A percentile compares a stretch with the other conserved stretches of the same genome.
These are phyloP conservation scores for Hippasteria phrygiana DNA, from an alignment of 53 echinoderm and acorn worm species.

Conservation along the genomic window DNA sequence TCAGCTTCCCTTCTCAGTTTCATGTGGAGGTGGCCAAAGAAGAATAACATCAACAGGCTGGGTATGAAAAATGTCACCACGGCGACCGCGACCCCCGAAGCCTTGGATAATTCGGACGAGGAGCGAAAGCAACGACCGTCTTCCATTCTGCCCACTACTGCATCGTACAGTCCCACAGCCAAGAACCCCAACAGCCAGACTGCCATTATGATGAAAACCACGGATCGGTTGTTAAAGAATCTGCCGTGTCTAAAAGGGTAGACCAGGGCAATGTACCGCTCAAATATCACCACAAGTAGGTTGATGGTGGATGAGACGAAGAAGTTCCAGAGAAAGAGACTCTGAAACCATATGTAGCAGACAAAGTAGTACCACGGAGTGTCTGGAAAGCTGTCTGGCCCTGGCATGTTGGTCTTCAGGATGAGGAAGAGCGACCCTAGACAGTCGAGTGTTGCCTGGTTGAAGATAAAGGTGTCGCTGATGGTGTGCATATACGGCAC, in stretches of 20 bases:
- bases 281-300: slow-evolving; percentile 4
- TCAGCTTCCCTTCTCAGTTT: not conserved
- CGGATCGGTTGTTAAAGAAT: not conserved
- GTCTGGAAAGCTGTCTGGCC: not conserved
- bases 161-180: not conserved
- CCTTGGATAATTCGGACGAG: not conserved
- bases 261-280: slow-evolving; percentile 33
- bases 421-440: slow-evolving; percentile 28
- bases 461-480: not conserved
- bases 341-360: slow-evolving; percentile 16
- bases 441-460: slow-evolving; percentile 15
- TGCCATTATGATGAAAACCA: not conserved
- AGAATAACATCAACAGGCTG: slow-evolving; percentile 1
- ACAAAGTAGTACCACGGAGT: not conserved
- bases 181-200: not conserved
- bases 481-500: slow-evolving; percentile 10
- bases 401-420: not conserved
- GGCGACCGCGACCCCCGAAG: not conserved
- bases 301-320: slow-evolving; percentile 30
- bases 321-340: not conserved
- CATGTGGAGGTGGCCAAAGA: slow-evolving; percentile 9
- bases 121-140: slow-evolving; percentile 10
- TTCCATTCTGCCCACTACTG: not conserved
- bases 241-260: slow-evolving; percentile 7
- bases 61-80: slow-evolving; percentile 22